A percentile compares a stretch with the other conserved stretches of the same genome.
phyloP scores from a whole-genome alignment of 1,140 invertebrate species.

The Drosophila lacertosa region DNA sequence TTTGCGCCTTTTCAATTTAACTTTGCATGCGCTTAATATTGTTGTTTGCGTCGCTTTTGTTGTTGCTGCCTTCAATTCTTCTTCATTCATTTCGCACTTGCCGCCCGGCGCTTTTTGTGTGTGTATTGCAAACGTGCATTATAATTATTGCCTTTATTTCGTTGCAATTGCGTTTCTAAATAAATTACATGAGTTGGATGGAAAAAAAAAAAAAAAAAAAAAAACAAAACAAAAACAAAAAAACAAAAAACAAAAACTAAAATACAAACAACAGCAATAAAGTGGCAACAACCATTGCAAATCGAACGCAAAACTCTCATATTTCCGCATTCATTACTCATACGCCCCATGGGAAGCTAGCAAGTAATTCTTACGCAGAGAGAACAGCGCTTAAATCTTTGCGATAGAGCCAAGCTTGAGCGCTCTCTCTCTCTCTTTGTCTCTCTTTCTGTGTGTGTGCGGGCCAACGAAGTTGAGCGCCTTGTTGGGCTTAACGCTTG shows the following conservation, averaged over 20 bases:
- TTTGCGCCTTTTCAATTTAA: constrained; percentile 39
- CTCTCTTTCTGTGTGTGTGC: no score
- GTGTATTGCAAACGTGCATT: constrained; percentile 41
- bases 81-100: constrained; percentile 23
- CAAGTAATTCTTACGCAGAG: background rate
- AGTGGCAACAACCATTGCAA: constrained; percentile 53
- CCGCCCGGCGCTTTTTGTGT: background rate
- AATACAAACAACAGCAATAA: constrained; percentile 38
- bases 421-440: no score
- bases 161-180: constrained; percentile 75
- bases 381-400: background rate
- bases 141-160: background rate
- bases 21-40: constrained; percentile 31
- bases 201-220: constrained; percentile 7
- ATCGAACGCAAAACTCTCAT: constrained; percentile 53
- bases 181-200: constrained; percentile 65
- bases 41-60: constrained; percentile 22
- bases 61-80: constrained; percentile 25
- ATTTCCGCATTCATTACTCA: constrained; percentile 66
- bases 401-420: background rate
- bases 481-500: constrained; percentile 19
- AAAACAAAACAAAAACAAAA: constrained; percentile 8
- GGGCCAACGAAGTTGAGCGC: constrained; percentile 13
- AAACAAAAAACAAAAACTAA: constrained; percentile 6
- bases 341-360: constrained; percentile 8